Evolutionary conservation across 2,113 vertebrate species (phyloP), one percentile per base, ranked within the genome.

Genomic region (Dasyurus viverrinus): DNA sequence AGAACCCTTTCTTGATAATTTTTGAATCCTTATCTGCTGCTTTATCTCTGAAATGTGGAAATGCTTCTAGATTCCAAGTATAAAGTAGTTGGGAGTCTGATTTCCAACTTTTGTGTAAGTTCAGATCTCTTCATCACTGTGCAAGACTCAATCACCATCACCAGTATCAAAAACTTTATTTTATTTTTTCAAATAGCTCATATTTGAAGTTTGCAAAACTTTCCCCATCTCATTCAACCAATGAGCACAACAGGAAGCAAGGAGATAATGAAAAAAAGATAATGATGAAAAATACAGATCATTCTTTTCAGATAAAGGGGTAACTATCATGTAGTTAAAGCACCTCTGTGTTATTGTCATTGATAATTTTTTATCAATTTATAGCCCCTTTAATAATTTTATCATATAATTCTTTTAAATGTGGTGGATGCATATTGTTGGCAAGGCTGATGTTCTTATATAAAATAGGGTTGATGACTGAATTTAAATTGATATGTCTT

Each of bases 231-330:
- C 54, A 16, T 90, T 54, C 84, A 94, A 91, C 93, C 90, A 97
- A 96, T 47, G 89, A 42, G 89, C 27, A 96, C 96, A 97, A 95
- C 95, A 94, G 92, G 97, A 97, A 94, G 93, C 90, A 97, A 26
- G 12, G 92, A 94, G 91, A 95, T 94, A 95, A 55, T 92, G 52
- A 93, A 22, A 89, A n/a, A 57, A 95, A n/a, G 3, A 23, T 90
- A 90, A 52, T 48, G 47, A 48, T 91, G 50, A 60, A 92, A 55
- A 93, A 94, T 89, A 90, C 76, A 94, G 93, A 93, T 94, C 48
- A 84, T 27, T 93, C 94, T 50, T 95, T 95, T 53, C n/a, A 92
- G 54, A 36, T 91, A 57, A 94, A 93, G 84, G 48, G 24, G 89
- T 89, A 94, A 90, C 36, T 42, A 91, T 42, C 36, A 54, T 46